Conservation (phyloP, 2,797 vertebrate genomes). For the Menidia menidia region DNA sequence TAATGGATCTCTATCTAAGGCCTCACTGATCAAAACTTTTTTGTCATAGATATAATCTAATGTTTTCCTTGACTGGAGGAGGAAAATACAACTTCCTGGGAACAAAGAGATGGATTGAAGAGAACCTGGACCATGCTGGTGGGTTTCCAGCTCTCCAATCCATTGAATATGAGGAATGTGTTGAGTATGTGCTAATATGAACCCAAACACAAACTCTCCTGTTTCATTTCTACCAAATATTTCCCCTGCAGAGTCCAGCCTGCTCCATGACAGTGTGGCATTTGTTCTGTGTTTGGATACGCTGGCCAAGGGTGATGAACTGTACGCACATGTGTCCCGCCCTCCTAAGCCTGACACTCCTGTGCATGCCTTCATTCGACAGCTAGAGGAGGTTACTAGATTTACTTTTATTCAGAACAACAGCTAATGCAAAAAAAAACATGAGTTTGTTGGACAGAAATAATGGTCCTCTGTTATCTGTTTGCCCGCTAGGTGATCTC, state of each 20-base stretch:
- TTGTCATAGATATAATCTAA: constrained; percentile 79
- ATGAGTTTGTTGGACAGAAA: neutral
- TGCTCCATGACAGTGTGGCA: constrained; percentile 85
- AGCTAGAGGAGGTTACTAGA: constrained; percentile 80
- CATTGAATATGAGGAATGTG: neutral
- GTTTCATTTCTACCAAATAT: constrained; percentile 4
- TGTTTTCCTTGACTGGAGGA: constrained; percentile 86
- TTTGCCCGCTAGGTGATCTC: constrained; percentile 74
- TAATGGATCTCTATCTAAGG: neutral
- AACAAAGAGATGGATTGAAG: constrained; percentile 87
- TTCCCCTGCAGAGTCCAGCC: constrained; percentile 80
- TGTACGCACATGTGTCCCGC: constrained; percentile 84
- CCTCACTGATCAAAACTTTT: neutral
- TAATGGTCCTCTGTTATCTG: constrained; percentile 1
- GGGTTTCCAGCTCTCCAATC: constrained; percentile 8
- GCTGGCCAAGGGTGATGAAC: constrained; percentile 79
- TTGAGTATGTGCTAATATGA: neutral
- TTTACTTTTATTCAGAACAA: neutral
- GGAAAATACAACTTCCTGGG: constrained; percentile 88
- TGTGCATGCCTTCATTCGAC: constrained; percentile 77
- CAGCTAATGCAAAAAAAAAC: neutral
- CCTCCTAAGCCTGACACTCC: constrained; percentile 78
- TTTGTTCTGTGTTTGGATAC: constrained; percentile 87
- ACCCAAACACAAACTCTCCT: neutral
- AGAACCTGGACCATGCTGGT: constrained; percentile 87